A percentile compares a stretch with the other conserved stretches of the same genome.
Evolutionary conservation across 35 echinoderm and acorn worm genomes (phyloP).

Genomic region (Apostichopus parvimensis): DNA sequence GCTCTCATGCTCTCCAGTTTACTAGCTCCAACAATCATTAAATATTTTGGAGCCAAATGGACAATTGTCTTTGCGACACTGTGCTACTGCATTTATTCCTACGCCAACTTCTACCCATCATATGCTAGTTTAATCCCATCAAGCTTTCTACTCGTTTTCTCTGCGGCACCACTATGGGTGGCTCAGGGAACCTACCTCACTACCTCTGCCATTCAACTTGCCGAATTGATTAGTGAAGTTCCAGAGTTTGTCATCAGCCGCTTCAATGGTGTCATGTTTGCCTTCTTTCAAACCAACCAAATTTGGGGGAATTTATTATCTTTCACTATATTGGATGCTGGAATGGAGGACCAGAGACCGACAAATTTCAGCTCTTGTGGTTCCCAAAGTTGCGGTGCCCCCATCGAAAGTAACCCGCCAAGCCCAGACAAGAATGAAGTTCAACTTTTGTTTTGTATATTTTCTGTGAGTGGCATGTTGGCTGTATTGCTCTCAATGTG

Average conservation of each 20-base stretch:
- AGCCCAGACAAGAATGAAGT: no score
- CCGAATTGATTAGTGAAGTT: constrained; percentile 71
- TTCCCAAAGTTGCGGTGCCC: no score
- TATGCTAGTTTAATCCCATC: constrained; percentile 71
- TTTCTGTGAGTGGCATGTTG: no score
- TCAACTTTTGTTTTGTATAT: no score
- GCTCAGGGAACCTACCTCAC: constrained; percentile 93
- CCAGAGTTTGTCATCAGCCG: constrained; percentile 88
- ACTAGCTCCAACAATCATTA: constrained; percentile 66
- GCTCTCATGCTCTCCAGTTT: constrained; percentile 3
- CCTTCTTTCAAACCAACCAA: constrained; percentile 92
- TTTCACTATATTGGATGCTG: no score
- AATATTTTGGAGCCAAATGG: constrained; percentile 75
- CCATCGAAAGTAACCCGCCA: no score
- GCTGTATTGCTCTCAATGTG: no score
- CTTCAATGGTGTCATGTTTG: constrained; percentile 90
- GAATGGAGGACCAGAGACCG: no score
- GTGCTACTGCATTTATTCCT: constrained; percentile 63
- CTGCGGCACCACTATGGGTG: constrained; percentile 81
- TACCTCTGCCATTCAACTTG: constrained; percentile 76
- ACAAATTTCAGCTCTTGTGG: no score
- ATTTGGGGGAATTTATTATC: constrained; percentile 80
- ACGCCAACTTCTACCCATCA: constrained; percentile 67
- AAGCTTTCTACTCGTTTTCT: constrained; percentile 67
- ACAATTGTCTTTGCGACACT: constrained; percentile 64